Evolutionary conservation across 37 sponge, comb jelly and placozoan species (phyloP), one percentile per base, ranked within the genome.

Genomic region (Beroe forskalii): DNA sequence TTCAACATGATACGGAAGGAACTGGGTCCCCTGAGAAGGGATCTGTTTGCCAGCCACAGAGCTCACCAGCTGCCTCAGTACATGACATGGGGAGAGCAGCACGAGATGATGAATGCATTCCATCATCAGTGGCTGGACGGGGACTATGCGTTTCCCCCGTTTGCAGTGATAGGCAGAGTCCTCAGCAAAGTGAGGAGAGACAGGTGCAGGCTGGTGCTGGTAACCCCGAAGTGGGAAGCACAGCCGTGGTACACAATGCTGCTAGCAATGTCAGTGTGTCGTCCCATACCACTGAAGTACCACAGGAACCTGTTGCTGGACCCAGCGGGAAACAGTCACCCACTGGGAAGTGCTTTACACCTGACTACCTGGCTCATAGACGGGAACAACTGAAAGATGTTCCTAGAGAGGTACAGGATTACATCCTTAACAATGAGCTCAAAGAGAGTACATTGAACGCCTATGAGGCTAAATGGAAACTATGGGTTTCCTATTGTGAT

Each of bases 101-200:
- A 63, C 25, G 55, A 17, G 55, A 48, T 48, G 55, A 48, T 6
- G 55, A 48, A 48, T 48, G 55, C 55, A 48, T 48, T 48, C 55
- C 55, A 48, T 48, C 55, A 48, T 48, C 55, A 48, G 55, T 48
- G 55, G 55, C 55, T 48, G 66, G 66, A 63, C 66, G 25, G 17
- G 66, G 66, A 63, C 17, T 63, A 63, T 25, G 66, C 66, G 66
- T 63, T 63, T 25, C 66, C 66, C 55, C 66, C 66, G 25, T 63
- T 63, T 63, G 24, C 66, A 27, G 28, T 63, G 30, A 25, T 63
- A 63, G 66, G 28, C 66, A 63, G 66, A 25, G 66, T 63, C 30
- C 66, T 63, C 28, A 22, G 30, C 28, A 63, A 63, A 23, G 30
- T 63, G 24, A 22, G 30, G 66, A 22, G 24, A 63, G 66, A 63